Evolutionary conservation across 1,140 invertebrate species (phyloP).

Genomic region (Heterodera carotae): DNA sequence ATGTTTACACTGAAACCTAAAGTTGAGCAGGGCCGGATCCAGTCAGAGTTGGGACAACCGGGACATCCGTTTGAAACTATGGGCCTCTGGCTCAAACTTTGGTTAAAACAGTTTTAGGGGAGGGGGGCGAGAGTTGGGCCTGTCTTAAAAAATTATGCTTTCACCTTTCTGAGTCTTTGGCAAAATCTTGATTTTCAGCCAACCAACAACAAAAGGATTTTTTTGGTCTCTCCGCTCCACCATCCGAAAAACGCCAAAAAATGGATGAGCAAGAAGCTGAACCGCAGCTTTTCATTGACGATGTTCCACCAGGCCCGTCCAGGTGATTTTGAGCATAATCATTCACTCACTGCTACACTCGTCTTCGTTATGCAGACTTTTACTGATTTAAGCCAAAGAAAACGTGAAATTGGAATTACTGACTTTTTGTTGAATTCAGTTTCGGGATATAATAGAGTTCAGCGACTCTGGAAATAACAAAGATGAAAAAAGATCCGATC

Average conservation of each 20-base stretch:
- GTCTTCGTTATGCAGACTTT: neutral
- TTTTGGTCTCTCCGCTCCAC: constrained; percentile 13
- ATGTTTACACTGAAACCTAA: too few species aligned
- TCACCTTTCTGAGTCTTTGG: neutral
- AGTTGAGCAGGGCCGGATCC: too few species aligned
- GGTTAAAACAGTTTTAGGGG: too few species aligned
- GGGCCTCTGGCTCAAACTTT: too few species aligned
- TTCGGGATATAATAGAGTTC: too few species aligned
- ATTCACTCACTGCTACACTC: neutral
- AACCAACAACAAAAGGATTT: constrained; percentile 5
- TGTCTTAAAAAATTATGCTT: neutral
- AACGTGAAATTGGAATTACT: too few species aligned
- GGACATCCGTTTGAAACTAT: too few species aligned
- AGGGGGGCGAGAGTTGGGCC: neutral
- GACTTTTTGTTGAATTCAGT: too few species aligned
- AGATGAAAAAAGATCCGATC: too few species aligned
- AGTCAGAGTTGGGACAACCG: too few species aligned
- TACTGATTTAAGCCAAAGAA: neutral
- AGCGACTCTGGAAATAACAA: too few species aligned
- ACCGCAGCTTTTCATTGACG: constrained; percentile 27
- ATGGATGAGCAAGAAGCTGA: constrained; percentile 4
- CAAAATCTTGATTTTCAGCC: neutral
- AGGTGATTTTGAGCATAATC: neutral
- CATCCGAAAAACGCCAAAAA: constrained; percentile 2
- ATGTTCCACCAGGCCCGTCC: constrained; percentile 21